Evolutionary conservation across 2,797 vertebrate genomes (phyloP).

Genomic region (Notolabrus celidotus): DNA sequence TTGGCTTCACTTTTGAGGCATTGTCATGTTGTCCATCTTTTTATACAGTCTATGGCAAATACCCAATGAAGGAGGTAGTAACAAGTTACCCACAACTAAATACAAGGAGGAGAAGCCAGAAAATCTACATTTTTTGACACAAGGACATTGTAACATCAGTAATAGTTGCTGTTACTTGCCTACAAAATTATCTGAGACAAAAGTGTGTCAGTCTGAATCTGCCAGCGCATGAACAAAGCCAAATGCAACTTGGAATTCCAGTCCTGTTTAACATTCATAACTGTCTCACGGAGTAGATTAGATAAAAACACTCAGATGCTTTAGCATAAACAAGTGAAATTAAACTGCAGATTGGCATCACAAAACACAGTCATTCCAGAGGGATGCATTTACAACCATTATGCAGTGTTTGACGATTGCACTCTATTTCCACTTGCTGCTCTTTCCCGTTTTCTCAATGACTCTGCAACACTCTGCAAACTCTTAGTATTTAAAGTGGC

Average conservation of each 20-base stretch:
- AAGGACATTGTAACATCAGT: not conserved
- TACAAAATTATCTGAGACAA: not conserved
- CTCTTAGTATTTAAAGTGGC: conserved; percentile 30
- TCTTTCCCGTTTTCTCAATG: conserved; percentile 20
- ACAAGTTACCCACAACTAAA: conserved; percentile 1
- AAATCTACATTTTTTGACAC: not conserved
- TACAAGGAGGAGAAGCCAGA: not conserved
- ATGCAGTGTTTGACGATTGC: conserved; percentile 17
- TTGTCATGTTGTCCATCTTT: no score
- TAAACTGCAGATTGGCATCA: conserved; percentile 26
- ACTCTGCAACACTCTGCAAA: conserved; percentile 20
- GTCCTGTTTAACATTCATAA: conserved; percentile 13
- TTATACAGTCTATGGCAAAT: no score
- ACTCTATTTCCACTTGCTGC: conserved; percentile 21
- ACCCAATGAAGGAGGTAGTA: no score
- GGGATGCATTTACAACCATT: conserved; percentile 27
- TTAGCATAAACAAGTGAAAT: conserved; percentile 18
- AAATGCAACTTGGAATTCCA: not conserved
- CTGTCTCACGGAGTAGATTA: conserved; percentile 1
- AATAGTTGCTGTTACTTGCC: not conserved
- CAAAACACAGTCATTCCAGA: conserved; percentile 21
- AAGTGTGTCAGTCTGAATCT: not conserved
- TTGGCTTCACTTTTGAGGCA: no score
- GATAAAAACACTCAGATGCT: conserved; percentile 13
- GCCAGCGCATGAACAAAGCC: not conserved